Conservation (phyloP, 2,113 vertebrate genomes). For the Merops nubicus region DNA sequence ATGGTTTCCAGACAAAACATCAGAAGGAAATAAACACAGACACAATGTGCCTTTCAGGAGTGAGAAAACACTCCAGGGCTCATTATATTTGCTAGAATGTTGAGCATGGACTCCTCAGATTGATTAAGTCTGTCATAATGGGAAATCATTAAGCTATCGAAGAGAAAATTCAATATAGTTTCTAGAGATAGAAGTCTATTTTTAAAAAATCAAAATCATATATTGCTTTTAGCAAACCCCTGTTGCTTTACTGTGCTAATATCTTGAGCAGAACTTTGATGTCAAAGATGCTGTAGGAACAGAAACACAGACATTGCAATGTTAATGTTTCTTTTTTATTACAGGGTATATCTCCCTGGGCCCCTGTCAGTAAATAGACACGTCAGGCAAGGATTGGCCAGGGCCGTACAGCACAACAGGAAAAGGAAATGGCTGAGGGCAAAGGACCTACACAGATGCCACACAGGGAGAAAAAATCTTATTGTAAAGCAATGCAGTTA, state of each 20-base stretch:
- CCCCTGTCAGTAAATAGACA: not conserved
- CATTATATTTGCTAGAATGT: conserved; percentile 41
- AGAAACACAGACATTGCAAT: not conserved
- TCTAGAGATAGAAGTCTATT: conserved; percentile 9
- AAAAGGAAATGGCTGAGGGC: not conserved
- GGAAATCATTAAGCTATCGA: not conserved
- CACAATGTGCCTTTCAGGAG: conserved; percentile 13
- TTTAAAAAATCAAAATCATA: conserved; percentile 17
- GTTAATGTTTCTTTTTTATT: not conserved
- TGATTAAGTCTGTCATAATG: conserved; percentile 56
- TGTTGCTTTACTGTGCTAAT: not conserved
- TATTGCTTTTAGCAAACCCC: not conserved
- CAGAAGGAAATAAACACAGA: conserved; percentile 38
- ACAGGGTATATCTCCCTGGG: not conserved
- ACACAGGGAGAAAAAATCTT: not conserved
- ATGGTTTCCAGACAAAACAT: conserved; percentile 16
- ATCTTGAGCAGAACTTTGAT: not conserved
- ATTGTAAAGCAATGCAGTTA: not conserved
- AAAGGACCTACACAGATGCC: not conserved
- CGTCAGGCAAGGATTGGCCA: not conserved
- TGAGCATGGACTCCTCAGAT: conserved; percentile 31
- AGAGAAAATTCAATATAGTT: conserved; percentile 36
- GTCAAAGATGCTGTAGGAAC: not conserved
- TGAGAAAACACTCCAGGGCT: not conserved
- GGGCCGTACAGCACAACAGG: not conserved